Evolutionary conservation across 1,140 invertebrate genomes (phyloP).

Genomic region (Subanguina moxae): DNA sequence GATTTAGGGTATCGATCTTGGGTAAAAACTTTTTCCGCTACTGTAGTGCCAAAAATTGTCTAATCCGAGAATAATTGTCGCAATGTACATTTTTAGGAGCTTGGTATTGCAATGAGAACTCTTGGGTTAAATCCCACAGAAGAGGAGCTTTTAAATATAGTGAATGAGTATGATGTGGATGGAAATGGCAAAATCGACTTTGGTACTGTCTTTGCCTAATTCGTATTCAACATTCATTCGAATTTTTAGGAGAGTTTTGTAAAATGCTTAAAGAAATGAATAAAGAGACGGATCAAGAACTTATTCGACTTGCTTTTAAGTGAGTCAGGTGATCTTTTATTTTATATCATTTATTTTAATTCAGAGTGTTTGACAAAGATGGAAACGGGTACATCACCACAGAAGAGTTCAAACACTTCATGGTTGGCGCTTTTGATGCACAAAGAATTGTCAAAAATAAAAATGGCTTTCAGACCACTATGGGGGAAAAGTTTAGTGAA

Average conservation of each 20-base stretch:
- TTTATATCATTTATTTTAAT: constrained; percentile 15
- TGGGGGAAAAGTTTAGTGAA: constrained; percentile 59
- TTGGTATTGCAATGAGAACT: constrained; percentile 58
- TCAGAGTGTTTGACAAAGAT: constrained; percentile 59
- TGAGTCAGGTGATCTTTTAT: constrained; percentile 12
- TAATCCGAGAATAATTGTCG: no score
- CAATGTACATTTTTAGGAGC: constrained; percentile 35
- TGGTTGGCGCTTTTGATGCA: constrained; percentile 12
- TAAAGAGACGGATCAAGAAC: constrained; percentile 58
- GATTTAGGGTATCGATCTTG: no score
- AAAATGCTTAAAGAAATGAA: constrained; percentile 61
- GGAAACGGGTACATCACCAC: constrained; percentile 58
- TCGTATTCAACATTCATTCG: constrained; percentile 10
- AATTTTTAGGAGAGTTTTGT: constrained; percentile 51
- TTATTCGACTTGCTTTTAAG: constrained; percentile 59
- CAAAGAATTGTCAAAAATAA: no score
- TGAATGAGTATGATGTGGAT: constrained; percentile 58
- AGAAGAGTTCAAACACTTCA: constrained; percentile 59
- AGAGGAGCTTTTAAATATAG: constrained; percentile 54
- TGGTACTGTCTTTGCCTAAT: constrained; percentile 12
- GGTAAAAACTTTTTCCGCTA: no score
- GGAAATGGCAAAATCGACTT: constrained; percentile 58
- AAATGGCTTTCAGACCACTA: constrained; percentile 39
- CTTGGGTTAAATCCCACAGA: constrained; percentile 58
- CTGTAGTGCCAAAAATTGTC: no score